Evolutionary conservation across 2,113 vertebrate species (phyloP), one percentile per base, ranked within the genome.

Genomic region (Donacobius atricapilla): DNA sequence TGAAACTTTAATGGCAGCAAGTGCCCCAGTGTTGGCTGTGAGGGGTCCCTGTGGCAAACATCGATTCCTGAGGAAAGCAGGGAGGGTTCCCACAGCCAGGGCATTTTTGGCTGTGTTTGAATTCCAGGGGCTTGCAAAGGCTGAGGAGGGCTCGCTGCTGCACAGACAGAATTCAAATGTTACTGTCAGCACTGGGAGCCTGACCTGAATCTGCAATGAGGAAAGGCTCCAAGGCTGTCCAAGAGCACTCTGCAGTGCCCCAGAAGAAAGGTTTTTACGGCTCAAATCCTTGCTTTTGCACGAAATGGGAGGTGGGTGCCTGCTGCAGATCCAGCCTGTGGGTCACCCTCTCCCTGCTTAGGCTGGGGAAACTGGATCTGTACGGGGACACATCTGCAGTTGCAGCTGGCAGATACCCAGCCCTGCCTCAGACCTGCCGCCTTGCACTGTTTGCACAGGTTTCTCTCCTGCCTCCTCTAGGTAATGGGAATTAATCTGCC

Each of bases 21-120:
- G 31, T 9, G 13, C 30, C 88, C 16, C 50, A 63, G n/a, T 0
- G 0, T 10, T 82, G 6, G 1, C 48, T 4, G 0, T 19, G 61
- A 64, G 31, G 16, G 15, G 15, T 87, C 47, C 68, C 56, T 42
- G 65, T 68, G 48, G 81, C 53, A 72, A 80, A 68, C 27, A 8
- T 2, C 48, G 19, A 44, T 83, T 90, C 57, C 48, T 42, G 44
- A 28, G 69, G 54, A 31, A 40, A 47, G 40, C 56, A 44, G n/a
- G 35, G 51, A 69, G n/a, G 11, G 10, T 8, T 8, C 45, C 50
- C 72, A 11, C 4, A 76, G 44, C 53, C 60, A n/a, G 71, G 81
- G 61, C 19, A 19, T 44, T 35, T 44, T 56, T 44, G 68, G 47
- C 60, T 64, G 42, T 27, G 22, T 47, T 65, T 71, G 64, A 72